Base-by-base conservation (phyloP, 2,888 invertebrate species). In the Trichopoda pennipes region DNA sequence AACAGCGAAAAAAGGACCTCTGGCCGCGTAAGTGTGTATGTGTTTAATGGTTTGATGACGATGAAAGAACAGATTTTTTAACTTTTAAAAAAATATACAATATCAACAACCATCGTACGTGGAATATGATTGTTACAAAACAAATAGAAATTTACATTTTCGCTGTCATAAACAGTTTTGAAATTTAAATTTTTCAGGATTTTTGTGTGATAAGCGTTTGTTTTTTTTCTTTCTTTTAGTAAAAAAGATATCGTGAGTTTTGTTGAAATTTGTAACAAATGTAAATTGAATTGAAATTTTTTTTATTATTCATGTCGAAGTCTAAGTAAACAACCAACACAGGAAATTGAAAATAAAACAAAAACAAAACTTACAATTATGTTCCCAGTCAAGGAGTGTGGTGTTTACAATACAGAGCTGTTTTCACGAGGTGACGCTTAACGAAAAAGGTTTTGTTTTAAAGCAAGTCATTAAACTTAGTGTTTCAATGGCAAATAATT, bases 131-230 rank as follows among this genome's bases (percentile, higher is more conserved):
- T 72, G 82, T 82, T 82, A 72, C 82, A 82, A 82, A 82, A 76
- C 75, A 82, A 82, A 82, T 82, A 82, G 79, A 82, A 82, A 82
- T 82, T 82, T 82, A 75, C 82, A 82, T 82, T 68, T 82, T 82
- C 79, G 82, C 82, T 82, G 82, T 82, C 82, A 82, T 82, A 82
- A 82, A 82, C 82, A 82, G 82, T 82, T 82, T 82, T 53, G 19
- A 60, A 69, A 55, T 72, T 68, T 12, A 56, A 74, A 64, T 73
- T 73, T n/a, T 77, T 77, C 38, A 53, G 35, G 77, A 81, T 77
- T 80, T 80, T 21, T 61, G 55, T 63, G 12, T 47, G 77, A 60
- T 77, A 81, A 81, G 73, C 69, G 60, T 56, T 58, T 47, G 58
- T 55, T 28, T 55, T 63, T 69, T 66, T 73, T 17, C n/a, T 73